Evolutionary conservation across 2,888 invertebrate genomes (phyloP).

Genomic region (Drosophila planitibia): DNA sequence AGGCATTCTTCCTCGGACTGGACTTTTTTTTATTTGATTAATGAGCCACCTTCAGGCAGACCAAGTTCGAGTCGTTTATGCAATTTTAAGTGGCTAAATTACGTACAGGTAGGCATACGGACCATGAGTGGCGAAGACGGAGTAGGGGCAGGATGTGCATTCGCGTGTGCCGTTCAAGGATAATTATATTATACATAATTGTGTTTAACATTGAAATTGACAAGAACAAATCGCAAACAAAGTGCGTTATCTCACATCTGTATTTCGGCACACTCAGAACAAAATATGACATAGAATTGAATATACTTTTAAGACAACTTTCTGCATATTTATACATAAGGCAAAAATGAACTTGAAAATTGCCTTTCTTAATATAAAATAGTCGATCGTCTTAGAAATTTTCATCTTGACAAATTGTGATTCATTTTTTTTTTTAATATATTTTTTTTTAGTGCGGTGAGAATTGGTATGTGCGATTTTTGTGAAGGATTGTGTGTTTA

Average conservation of each 20-base stretch:
- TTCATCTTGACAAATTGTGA: not conserved
- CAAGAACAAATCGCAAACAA: slow-evolving; percentile 79
- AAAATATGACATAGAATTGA: not conserved
- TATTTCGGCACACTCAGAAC: slow-evolving; percentile 1
- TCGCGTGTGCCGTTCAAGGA: slow-evolving; percentile 47
- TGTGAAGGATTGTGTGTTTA: slow-evolving; percentile 4
- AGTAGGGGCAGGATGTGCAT: slow-evolving; percentile 13
- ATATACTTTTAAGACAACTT: not conserved
- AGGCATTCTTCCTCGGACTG: not conserved
- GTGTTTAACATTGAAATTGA: slow-evolving; percentile 79
- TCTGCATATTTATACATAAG: not conserved
- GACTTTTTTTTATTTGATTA: slow-evolving; percentile 72
- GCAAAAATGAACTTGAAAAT: not conserved
- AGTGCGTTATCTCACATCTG: slow-evolving; percentile 35
- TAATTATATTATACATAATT: slow-evolving; percentile 74
- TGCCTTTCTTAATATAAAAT: not conserved
- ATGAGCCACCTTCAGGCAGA: slow-evolving; percentile 68
- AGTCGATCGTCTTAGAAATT: not conserved
- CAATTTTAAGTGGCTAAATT: slow-evolving; percentile 82
- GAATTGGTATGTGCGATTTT: not conserved
- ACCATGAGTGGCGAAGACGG: not conserved
- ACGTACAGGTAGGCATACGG: slow-evolving; percentile 40
- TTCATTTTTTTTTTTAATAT: not conserved
- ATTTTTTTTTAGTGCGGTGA: not conserved
- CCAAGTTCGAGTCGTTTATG: slow-evolving; percentile 59